These are phyloP conservation scores for Microtus ochrogaster DNA, from an alignment of 2,113 vertebrate genomes.

Conservation along the genomic window DNA sequence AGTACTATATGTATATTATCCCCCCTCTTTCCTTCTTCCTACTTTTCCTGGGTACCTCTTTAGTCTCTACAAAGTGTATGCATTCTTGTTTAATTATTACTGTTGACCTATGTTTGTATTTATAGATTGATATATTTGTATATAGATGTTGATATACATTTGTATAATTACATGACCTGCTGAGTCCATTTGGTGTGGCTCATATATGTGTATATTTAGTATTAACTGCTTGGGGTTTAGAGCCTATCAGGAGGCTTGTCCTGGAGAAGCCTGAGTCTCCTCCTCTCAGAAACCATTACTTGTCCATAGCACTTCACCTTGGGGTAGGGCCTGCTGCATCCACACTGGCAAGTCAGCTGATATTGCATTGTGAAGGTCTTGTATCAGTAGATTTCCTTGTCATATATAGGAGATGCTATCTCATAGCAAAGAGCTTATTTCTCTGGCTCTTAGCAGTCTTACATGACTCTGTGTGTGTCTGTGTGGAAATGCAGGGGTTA, in stretches of 20 bases:
- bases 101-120: not conserved
- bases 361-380: not conserved
- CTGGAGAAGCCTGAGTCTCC: not conserved
- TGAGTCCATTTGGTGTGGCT: not conserved
- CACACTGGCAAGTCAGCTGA: not conserved
- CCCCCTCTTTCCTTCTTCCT: too few relatives aligned
- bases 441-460: not conserved
- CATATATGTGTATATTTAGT: not conserved
- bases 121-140: not conserved
- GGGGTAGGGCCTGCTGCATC: not conserved
- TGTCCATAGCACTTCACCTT: not conserved
- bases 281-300: not conserved
- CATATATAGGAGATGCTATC: too few relatives aligned
- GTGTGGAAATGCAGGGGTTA: not conserved
- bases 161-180: not conserved
- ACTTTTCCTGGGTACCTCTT: not conserved
- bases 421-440: not conserved
- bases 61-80: not conserved
- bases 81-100: not conserved
- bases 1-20: not conserved
- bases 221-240: not conserved
- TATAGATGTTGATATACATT: not conserved
- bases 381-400: not conserved
- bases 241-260: too few relatives aligned
- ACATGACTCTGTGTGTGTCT: not conserved